These are phyloP conservation scores for Eupleurogrammus muticus DNA, from an alignment of 2,797 vertebrate species.

Conservation along the genomic window DNA sequence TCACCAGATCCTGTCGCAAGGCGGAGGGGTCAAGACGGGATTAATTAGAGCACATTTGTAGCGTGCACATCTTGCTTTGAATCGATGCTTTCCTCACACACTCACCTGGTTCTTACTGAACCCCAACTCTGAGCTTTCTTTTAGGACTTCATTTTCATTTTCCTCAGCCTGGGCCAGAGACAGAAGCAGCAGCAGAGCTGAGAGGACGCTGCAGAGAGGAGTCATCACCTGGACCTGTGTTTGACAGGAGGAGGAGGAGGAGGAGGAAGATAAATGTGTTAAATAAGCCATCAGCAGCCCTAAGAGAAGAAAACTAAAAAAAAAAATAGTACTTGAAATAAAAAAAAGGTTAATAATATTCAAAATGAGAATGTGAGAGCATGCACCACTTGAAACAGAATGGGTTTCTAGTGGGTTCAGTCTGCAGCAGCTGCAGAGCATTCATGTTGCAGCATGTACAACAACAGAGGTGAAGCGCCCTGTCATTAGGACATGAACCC, in stretches of 20 bases:
- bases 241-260: slow-evolving; percentile 2
- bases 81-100: neutral
- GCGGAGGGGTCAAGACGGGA: neutral
- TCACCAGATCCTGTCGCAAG: slow-evolving; percentile 43
- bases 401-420: slow-evolving; percentile 4
- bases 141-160: slow-evolving; percentile 68
- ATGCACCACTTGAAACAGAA: slow-evolving; percentile 7
- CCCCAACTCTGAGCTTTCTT: slow-evolving; percentile 37
- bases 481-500: slow-evolving; percentile 68
- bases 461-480: slow-evolving; percentile 41
- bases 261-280: slow-evolving; percentile 7
- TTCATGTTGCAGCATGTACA: slow-evolving; percentile 62
- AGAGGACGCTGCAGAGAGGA: slow-evolving; percentile 53
- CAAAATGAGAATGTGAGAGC: neutral
- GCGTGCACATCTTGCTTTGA: neutral
- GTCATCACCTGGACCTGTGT: slow-evolving; percentile 62
- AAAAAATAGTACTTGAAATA: neutral
- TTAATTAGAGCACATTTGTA: neutral
- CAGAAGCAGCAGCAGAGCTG: slow-evolving; percentile 62
- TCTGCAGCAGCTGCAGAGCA: slow-evolving; percentile 13
- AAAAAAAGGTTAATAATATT: slow-evolving; percentile 1
- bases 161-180: slow-evolving; percentile 47
- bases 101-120: slow-evolving; percentile 56
- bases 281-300: neutral
- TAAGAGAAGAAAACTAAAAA: neutral